Evolutionary conservation across 2,888 invertebrate genomes (phyloP).

Genomic region (Xestia rhomboidea): DNA sequence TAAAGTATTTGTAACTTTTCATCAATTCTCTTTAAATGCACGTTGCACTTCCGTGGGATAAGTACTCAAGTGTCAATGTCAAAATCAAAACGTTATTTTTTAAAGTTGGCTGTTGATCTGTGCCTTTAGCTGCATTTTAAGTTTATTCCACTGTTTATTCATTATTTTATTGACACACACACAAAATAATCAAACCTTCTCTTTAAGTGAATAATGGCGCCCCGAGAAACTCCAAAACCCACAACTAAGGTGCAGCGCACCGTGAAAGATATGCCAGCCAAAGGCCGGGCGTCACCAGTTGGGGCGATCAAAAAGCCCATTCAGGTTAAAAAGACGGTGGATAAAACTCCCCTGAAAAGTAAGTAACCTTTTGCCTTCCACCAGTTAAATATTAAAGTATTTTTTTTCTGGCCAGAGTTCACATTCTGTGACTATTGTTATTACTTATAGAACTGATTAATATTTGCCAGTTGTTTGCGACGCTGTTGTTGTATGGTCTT

Average conservation of each 20-base stretch:
- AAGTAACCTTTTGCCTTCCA: conserved; percentile 8
- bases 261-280: conserved; percentile 71
- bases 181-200: neutral
- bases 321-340: conserved; percentile 71
- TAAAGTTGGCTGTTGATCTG: conserved; percentile 19
- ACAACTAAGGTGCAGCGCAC: conserved; percentile 77
- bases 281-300: conserved; percentile 76
- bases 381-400: neutral
- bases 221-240: conserved; percentile 78
- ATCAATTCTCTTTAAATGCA: neutral
- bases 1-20: fast-evolving
- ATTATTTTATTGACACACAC: neutral
- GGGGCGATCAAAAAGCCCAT: conserved; percentile 76
- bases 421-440: neutral
- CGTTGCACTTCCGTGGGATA: neutral
- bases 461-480: neutral
- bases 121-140: neutral
- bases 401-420: neutral
- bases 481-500: neutral
- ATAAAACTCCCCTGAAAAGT: conserved; percentile 75
- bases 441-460: no score
- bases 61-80: conserved; percentile 13
- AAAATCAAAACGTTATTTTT: conserved; percentile 49
- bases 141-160: no score
- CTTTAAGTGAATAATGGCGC: conserved; percentile 76